A percentile compares a stretch with the other conserved stretches of the same genome.
Evolutionary conservation across 1,140 invertebrate genomes (phyloP).

Genomic region (Pogonomyrmex barbatus): DNA sequence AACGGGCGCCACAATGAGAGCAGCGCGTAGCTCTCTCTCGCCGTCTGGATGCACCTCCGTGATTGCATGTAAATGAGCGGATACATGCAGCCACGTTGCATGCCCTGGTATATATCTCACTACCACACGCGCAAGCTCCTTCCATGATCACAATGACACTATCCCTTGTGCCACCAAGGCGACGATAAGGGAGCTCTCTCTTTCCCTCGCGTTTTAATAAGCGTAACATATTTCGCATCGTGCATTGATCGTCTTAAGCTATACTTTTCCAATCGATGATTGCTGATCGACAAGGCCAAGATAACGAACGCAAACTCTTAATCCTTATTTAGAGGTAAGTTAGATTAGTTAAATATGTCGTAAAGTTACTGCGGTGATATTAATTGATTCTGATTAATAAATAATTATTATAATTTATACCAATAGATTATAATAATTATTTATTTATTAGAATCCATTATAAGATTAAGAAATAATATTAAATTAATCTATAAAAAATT

Average conservation of each 20-base stretch:
- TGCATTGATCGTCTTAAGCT: not conserved
- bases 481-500: not conserved
- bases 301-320: not conserved
- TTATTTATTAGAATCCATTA: not conserved
- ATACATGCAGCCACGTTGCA: slow-evolving; percentile 68
- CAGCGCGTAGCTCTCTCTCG: slow-evolving; percentile 27
- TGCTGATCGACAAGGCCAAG: not conserved
- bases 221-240: slow-evolving; percentile 6
- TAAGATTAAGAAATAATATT: not conserved
- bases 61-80: slow-evolving; percentile 74
- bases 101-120: slow-evolving; percentile 45
- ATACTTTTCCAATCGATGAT: not conserved
- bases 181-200: slow-evolving; percentile 20
- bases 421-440: not conserved
- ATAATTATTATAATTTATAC: not conserved
- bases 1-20: slow-evolving; percentile 48
- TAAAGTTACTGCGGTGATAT: not conserved
- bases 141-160: slow-evolving; percentile 72
- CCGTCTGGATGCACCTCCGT: slow-evolving; percentile 67
- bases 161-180: slow-evolving; percentile 57
- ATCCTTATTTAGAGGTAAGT: not conserved
- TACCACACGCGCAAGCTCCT: slow-evolving; percentile 57
- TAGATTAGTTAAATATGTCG: not conserved
- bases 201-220: slow-evolving; percentile 49
- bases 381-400: not conserved